phyloP scores from a whole-genome alignment of 2,113 vertebrate genomes.

The Gobiocypris rarus region DNA sequence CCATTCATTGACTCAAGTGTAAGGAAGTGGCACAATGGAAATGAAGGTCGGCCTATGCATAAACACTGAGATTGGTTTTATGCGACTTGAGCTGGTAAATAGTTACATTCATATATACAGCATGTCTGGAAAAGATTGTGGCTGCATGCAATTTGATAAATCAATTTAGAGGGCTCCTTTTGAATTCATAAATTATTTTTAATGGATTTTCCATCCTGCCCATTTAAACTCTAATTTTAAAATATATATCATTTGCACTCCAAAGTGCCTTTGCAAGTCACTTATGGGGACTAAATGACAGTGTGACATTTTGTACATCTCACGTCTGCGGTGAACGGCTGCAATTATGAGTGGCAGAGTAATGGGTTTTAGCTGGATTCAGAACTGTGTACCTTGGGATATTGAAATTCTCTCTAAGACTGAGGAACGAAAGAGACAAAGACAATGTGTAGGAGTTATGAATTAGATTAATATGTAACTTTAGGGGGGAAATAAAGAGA shows the following conservation, averaged over 20 bases:
- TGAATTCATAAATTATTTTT: slow-evolving; percentile 1
- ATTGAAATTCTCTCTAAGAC: slow-evolving; percentile 32
- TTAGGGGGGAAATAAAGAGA: background rate
- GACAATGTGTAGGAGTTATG: slow-evolving; percentile 20
- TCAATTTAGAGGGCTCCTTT: background rate
- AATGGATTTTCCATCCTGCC: slow-evolving; percentile 22
- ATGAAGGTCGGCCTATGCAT: background rate
- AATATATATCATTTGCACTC: slow-evolving; percentile 38
- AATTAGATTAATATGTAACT: slow-evolving; percentile 32
- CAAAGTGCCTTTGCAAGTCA: slow-evolving; percentile 29
- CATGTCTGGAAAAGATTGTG: background rate
- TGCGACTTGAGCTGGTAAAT: background rate
- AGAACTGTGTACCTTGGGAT: slow-evolving; percentile 30
- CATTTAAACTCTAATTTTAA: slow-evolving; percentile 30
- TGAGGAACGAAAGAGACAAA: slow-evolving; percentile 23
- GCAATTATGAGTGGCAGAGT: slow-evolving; percentile 33
- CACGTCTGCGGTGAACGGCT: slow-evolving; percentile 17
- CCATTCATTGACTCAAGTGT: background rate
- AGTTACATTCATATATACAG: background rate
- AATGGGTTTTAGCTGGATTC: slow-evolving; percentile 38
- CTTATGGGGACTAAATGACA: slow-evolving; percentile 34
- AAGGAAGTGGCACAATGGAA: background rate
- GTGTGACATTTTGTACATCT: slow-evolving; percentile 25
- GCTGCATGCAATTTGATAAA: background rate
- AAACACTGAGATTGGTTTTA: background rate